Evolutionary conservation across 2,113 vertebrate species (phyloP).

Genomic region (Oostethus manadensis): DNA sequence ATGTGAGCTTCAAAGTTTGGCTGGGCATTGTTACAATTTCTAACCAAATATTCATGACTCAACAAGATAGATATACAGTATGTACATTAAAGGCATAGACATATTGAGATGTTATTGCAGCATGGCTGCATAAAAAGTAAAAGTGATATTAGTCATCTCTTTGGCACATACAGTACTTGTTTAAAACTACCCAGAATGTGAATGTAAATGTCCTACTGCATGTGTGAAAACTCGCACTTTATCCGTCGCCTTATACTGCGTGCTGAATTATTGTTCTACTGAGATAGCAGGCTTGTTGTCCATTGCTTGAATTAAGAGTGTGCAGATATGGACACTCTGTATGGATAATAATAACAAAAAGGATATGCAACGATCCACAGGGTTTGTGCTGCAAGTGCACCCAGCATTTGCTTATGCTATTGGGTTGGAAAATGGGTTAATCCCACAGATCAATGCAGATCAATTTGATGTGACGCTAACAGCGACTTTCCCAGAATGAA

Average conservation of each 20-base stretch:
- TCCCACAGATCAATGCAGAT: slow-evolving; percentile 13
- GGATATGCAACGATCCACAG: not conserved
- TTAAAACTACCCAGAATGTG: slow-evolving; percentile 5
- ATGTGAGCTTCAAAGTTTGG: slow-evolving; percentile 10
- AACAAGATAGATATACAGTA: too few relatives aligned
- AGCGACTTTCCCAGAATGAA: not conserved
- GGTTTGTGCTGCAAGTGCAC: not conserved
- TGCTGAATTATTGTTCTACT: slow-evolving; percentile 43
- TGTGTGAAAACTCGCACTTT: slow-evolving; percentile 31
- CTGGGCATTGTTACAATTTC: slow-evolving; percentile 12
- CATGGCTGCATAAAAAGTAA: too few relatives aligned
- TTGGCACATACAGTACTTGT: not conserved
- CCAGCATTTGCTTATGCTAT: slow-evolving; percentile 2
- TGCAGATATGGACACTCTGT: slow-evolving; percentile 27
- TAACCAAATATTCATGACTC: slow-evolving; percentile 46
- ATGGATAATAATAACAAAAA: too few relatives aligned
- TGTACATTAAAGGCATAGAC: too few relatives aligned
- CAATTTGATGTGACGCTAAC: too few relatives aligned
- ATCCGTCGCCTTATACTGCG: slow-evolving; percentile 30
- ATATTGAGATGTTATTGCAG: slow-evolving; percentile 15
- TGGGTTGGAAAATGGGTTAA: slow-evolving; percentile 12
- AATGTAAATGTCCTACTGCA: slow-evolving; percentile 23
- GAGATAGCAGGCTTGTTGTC: slow-evolving; percentile 36
- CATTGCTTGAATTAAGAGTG: slow-evolving; percentile 33
- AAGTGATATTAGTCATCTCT: not conserved